Conservation (phyloP, 2,888 invertebrate species). For the Amphipyra tragopoginis region DNA sequence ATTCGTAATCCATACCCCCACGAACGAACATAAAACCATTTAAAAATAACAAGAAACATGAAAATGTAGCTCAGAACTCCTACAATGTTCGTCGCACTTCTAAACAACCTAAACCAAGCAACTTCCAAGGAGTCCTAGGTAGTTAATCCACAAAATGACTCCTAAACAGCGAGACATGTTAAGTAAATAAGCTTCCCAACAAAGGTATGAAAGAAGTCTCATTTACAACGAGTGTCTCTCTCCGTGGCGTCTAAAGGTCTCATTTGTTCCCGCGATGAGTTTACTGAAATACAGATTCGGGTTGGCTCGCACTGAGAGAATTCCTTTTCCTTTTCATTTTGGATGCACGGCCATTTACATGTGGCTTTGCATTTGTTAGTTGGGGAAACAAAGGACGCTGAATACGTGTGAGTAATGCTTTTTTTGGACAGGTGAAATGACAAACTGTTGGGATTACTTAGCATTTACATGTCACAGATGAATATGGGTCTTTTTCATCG, state of each 20-base stretch:
- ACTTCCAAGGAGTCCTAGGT: slow-evolving; percentile 29
- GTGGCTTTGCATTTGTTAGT: slow-evolving; percentile 50
- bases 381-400: slow-evolving; percentile 43
- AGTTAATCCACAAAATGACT: slow-evolving; percentile 59
- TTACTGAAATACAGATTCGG: slow-evolving; percentile 65
- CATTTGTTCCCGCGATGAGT: slow-evolving; percentile 80
- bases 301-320: slow-evolving; percentile 56
- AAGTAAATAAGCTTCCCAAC: slow-evolving; percentile 71
- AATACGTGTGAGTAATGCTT: slow-evolving; percentile 29
- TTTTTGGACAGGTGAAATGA: slow-evolving; percentile 32
- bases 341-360: slow-evolving; percentile 45
- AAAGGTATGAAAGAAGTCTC: slow-evolving; percentile 78
- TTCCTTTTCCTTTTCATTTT: slow-evolving; percentile 48
- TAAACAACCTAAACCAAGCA: background rate
- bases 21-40: no score
- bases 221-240: slow-evolving; percentile 77
- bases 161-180: slow-evolving; percentile 55
- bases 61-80: no score
- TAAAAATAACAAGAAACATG: no score
- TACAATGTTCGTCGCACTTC: no score
- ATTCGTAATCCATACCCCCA: no score
- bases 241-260: slow-evolving; percentile 68
- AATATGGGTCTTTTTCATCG: background rate
- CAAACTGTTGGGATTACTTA: slow-evolving; percentile 25
- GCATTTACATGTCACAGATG: background rate